Base-by-base conservation (phyloP, 1,140 invertebrate genomes). In the Batillaria attramentaria region DNA sequence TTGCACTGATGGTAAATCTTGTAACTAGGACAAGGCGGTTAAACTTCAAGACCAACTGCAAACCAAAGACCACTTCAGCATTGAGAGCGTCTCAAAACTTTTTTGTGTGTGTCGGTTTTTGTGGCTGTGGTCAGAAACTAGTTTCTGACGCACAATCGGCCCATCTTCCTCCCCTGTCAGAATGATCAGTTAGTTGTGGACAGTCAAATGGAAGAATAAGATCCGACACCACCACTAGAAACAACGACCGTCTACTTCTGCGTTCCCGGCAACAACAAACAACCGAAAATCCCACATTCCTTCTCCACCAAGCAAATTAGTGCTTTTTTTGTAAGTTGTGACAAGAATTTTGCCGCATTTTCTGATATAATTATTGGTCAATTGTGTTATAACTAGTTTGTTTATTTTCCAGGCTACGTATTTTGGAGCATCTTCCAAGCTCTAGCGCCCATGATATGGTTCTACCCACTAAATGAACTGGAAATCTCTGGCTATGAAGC, bases 401-500 rank as follows among this genome's bases (percentile, higher is more conserved):
- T 79, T 75, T 81, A 74, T 60, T 65, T 86, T 88, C 62, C 82
- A 91, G 89, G 90, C 50, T 91, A 84, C 83, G 81, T 89, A 31
- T 91, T 91, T 75, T 91, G 91, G 91, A 88, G 81, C 60, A 75
- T 91, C 31, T 91, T 91, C 72, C 89, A 90, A 84, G 90, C 85
- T 8, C 77, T 91, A 33, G 86, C 82, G n/a, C 89, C 90, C 5
- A 89, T 91, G 89, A 90, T 91, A 65, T 91, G 90, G 91, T 91
- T 91, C 77, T 91, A 90, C 81, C 91, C 91, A 31, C 82, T 91
- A 13, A 91, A 91, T 83, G 88, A 91, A 79, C 80, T 91, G 18
- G 90, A 89, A 70, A 89, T 91, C 31, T 90, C 90, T 10, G 91
- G 91, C 46, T 91, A 91, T 87, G 91, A 91, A 85, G 85, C 84